phyloP scores from a whole-genome alignment of 92 coral and sea anemone genomes.

The Isaurus tuberculatus region DNA sequence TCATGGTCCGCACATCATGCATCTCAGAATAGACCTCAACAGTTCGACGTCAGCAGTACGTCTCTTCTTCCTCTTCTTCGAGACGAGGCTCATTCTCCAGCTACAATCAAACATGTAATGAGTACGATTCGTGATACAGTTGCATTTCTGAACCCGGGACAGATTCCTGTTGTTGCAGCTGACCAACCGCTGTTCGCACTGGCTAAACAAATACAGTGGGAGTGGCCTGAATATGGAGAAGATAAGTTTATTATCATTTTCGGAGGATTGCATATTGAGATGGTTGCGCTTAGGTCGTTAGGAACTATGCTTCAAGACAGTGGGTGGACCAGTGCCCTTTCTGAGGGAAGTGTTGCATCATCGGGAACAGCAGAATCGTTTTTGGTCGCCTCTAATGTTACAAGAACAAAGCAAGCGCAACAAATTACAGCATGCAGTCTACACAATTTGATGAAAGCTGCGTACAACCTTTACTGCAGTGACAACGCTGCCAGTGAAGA shows the following conservation, averaged over 20 bases:
- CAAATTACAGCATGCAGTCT: background rate
- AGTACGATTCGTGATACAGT: background rate
- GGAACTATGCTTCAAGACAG: conserved; percentile 51
- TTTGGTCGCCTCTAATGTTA: conserved; percentile 60
- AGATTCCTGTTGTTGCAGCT: conserved; percentile 15
- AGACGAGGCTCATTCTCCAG: conserved; percentile 30
- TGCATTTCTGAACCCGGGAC: conserved; percentile 10
- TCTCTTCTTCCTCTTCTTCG: conserved; percentile 31
- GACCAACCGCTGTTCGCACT: conserved; percentile 35
- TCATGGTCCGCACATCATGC: conserved; percentile 21
- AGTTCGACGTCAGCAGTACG: background rate
- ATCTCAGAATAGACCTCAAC: background rate
- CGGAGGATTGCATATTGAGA: conserved; percentile 34
- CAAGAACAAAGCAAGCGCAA: conserved; percentile 57
- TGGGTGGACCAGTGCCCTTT: conserved; percentile 61
- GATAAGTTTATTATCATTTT: conserved; percentile 23
- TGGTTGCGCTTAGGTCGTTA: conserved; percentile 31
- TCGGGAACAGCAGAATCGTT: conserved; percentile 70
- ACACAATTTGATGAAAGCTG: conserved; percentile 41
- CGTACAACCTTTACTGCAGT: conserved; percentile 24
- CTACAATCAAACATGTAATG: conserved; percentile 24
- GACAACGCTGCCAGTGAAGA: conserved; percentile 21
- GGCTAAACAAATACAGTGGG: conserved; percentile 36
- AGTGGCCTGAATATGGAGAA: conserved; percentile 40
- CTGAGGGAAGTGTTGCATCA: conserved; percentile 63